phyloP scores from a whole-genome alignment of 2,888 invertebrate species.

The Cheilosia soror region DNA sequence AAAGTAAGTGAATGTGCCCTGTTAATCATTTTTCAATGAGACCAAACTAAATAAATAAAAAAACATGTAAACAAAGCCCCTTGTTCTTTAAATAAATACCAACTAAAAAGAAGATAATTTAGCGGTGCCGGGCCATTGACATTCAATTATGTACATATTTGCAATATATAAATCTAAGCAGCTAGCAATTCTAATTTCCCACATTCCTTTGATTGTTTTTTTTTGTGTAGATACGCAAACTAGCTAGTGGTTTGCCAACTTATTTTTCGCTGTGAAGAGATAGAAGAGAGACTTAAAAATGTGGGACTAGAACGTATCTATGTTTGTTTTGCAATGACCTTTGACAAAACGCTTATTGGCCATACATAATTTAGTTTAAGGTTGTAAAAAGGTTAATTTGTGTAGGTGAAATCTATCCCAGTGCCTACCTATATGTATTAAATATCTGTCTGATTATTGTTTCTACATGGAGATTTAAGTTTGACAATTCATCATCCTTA shows the following conservation, averaged over 20 bases:
- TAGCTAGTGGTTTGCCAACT: background rate
- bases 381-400: background rate
- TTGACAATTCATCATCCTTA: background rate
- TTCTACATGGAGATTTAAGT: background rate
- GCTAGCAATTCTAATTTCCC: background rate
- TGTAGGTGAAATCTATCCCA: too few species aligned
- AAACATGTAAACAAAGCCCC: conserved; percentile 19
- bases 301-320: background rate
- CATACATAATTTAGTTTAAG: background rate
- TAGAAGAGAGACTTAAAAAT: background rate
- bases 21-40: conserved; percentile 8
- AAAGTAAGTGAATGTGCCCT: conserved; percentile 78
- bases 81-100: background rate
- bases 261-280: background rate
- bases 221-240: background rate
- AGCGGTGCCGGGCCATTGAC: conserved; percentile 7
- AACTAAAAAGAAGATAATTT: background rate
- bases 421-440: background rate
- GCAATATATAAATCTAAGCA: conserved; percentile 3
- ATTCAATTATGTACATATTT: conserved; percentile 5
- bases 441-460: background rate
- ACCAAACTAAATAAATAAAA: conserved; percentile 64
- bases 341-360: background rate
- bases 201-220: conserved; percentile 5
- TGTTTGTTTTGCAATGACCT: too few species aligned